Base-by-base conservation (phyloP, 2,113 vertebrate genomes). In the Takifugu bimaculatus region DNA sequence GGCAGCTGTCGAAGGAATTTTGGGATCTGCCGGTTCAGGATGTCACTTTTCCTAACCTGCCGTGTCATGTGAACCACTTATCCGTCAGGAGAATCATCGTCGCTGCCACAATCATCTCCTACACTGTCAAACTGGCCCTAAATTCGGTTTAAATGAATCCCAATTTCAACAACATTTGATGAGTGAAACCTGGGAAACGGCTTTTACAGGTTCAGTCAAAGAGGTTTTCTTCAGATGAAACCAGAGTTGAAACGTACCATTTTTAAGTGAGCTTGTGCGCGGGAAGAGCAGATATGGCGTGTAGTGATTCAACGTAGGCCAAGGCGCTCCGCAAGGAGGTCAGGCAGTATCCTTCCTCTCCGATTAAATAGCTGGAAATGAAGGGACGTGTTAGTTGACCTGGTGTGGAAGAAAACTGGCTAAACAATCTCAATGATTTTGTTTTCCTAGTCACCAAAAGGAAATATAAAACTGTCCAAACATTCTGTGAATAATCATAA, bases 271-370 rank as follows among this genome's bases (percentile, higher is more conserved):
- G 67, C 32, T 75, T 75, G 42, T 70, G 57, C 13, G 53, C 60
- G 29, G 62, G 53, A 32, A 63, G 65, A 4, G 32, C 70, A 64
- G 68, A 59, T 13, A 70, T 87, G n/a, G 60, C 60, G 10, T 88
- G 88, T 65, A 98, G 76, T 0, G 93, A 93, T 79, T 96, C 93
- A 26, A 98, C 86, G 0, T 93, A 98, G 56, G 89, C 88, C 80
- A 99, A 74, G 3, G 96, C 95, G 0, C 95, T 98, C 91, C 94
- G 95, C 86, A 99, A 84, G 1, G 96, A 99, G 0, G 95, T 98
- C 74, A 99, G 87, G 70, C 96, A 98, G 87, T 99, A 98, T 0
- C 96, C 96, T 51, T 98, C 96, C 77, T 99, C 96, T 60, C 96
- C 96, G 1, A 99, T 95, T 77, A 99, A 81, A 79, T 92, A 95